Conservation (phyloP, 2,797 vertebrate genomes). For the Champsocephalus esox region DNA sequence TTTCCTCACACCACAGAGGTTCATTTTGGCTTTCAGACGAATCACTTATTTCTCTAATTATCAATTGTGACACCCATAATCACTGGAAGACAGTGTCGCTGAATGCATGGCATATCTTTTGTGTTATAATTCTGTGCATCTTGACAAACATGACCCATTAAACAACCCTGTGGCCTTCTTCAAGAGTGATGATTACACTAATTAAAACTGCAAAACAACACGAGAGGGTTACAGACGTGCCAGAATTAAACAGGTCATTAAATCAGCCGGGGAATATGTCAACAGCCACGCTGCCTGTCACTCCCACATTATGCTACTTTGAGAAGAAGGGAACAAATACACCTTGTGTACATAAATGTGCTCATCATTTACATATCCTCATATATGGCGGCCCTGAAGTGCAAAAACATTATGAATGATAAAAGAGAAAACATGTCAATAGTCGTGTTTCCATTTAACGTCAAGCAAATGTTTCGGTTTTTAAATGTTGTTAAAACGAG, state of each 20-base stretch:
- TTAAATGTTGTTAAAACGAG: too few species aligned
- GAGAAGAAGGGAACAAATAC: slow-evolving; percentile 38
- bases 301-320: slow-evolving; percentile 47
- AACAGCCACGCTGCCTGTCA: slow-evolving; percentile 73
- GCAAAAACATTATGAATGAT: slow-evolving; percentile 6
- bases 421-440: background rate
- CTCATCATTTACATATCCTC: background rate
- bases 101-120: slow-evolving; percentile 83
- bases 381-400: background rate
- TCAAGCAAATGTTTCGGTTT: too few species aligned
- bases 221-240: slow-evolving; percentile 73
- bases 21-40: slow-evolving; percentile 81
- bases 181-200: slow-evolving; percentile 83
- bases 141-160: slow-evolving; percentile 86
- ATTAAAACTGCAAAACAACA: slow-evolving; percentile 86
- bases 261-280: slow-evolving; percentile 80
- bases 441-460: too few species aligned
- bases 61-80: slow-evolving; percentile 84
- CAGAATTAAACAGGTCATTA: slow-evolving; percentile 85
- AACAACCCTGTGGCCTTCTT: slow-evolving; percentile 84
- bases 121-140: slow-evolving; percentile 85
- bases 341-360: slow-evolving; percentile 11
- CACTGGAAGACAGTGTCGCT: slow-evolving; percentile 75
- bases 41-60: slow-evolving; percentile 81
- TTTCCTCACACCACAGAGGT: slow-evolving; percentile 75